Base-by-base conservation (phyloP, 30 jellyfish, hydroid and myxozoan genomes). In the Cassiopea xamachana region DNA sequence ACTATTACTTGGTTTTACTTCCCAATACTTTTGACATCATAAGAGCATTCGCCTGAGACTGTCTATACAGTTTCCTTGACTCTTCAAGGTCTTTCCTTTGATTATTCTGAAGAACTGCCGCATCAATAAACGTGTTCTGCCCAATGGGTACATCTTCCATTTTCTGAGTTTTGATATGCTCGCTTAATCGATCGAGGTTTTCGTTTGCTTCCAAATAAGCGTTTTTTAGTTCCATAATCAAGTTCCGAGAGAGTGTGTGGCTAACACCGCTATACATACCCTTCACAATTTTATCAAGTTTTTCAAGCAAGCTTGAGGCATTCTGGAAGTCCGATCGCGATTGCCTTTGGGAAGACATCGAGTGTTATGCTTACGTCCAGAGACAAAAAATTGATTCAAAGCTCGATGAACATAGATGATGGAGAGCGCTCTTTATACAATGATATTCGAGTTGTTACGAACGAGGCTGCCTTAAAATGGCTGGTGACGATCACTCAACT, bases 131-230 rank as follows among this genome's bases (percentile, higher is more conserved):
- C 15, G 93, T 46, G 71, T 86, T 86, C 16, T 64, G 93, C 44
- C 93, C 93, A 58, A 86, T 83, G 45, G 86, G 93, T 0, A 86
- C 93, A 74, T 76, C 93, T 60, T 86, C 87, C 82, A 86, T 61
- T 67, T 75, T 86, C 59, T 86, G 93, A 7, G 17, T 74, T 64
- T 73, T 86, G 5, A 86, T 76, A 48, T 70, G 85, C 17, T 86
- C 93, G 19, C 69, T 86, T 10, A 86, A 75, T 46, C 81, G 68
- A 19, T 60, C 87, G 7, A 86, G 82, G 13, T 86, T 86, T 43
- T 74, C 86, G 18, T 86, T 70, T 75, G 93, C 87, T 55, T 86
- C 87, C 46, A 50, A 49, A 75, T 86, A 59, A 7, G 93, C 86
- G 39, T 77, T 86, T 27, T 44, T 86, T 10, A 86, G 49, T 39